Evolutionary conservation across 2,113 vertebrate species (phyloP), one percentile per base, ranked within the genome.

Genomic region (Andinoacara biseriatus): DNA sequence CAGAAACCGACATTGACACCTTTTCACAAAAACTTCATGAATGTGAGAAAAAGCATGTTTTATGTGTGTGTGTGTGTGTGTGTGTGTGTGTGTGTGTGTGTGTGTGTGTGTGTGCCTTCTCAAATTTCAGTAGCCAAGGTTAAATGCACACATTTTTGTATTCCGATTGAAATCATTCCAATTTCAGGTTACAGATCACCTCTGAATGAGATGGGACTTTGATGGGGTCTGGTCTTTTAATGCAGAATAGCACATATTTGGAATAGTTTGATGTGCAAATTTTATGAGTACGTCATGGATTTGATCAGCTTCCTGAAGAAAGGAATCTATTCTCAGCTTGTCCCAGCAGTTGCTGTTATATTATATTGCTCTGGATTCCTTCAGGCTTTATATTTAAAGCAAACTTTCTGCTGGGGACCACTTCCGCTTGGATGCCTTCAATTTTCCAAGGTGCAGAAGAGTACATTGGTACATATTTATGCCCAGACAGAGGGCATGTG

Each of bases 1-100:
- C 69, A 81, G 58, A 63, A 83, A 57, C 20, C 4, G 29, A 24
- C 72, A 75, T 20, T 43, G 61, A 63, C 18, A 26, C 38, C 13
- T 67, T 56, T 79, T 69, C 61, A 65, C 63, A 57, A 83, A 17
- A 43, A 58, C 79, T 82, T 81, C 29, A 59, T 8, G 18, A 72
- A 72, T 72, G 26, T 33, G 67, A 31, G 46, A 72, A 72, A 29
- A 52, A 33, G 67, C 1, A 2, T n/a, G 26, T 14, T 54, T 54
- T 72, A 13, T 72, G 20, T 54, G 43, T 54, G 46, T 31, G 31
- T 72, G 10, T 31, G 65, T 69, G 35, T 35, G 35, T 35, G 35
- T 35, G 35, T 35, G 35, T 9, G 7, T 35, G 35, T 35, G 33
- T 5, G 3, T 33, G 3, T 5, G 3, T 33, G 33, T 33, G 33